phyloP scores from a whole-genome alignment of 2,113 vertebrate genomes.

The Myotis brandtii region DNA sequence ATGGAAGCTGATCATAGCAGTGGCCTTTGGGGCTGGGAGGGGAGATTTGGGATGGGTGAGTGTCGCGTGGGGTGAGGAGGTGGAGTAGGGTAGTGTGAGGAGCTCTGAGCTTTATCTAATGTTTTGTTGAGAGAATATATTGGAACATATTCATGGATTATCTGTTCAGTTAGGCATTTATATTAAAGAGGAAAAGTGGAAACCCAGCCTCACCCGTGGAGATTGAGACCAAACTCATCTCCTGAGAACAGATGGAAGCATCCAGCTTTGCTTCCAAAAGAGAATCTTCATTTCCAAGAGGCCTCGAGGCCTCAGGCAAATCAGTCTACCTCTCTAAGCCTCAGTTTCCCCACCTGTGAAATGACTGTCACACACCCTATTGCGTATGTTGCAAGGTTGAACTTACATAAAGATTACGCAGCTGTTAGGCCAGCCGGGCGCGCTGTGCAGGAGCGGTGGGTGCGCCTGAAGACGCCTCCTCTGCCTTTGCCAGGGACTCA shows the following conservation, averaged over 20 bases:
- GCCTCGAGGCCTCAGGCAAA: not conserved
- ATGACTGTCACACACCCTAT: not conserved
- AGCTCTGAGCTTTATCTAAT: not conserved
- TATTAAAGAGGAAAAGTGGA: constrained; percentile 12
- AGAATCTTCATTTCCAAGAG: not conserved
- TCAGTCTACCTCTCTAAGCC: not conserved
- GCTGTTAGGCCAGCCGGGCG: too few relatives aligned
- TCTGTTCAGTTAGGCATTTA: not conserved
- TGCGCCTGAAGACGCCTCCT: not conserved
- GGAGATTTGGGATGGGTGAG: not conserved
- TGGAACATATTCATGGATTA: not conserved
- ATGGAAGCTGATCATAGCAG: not conserved
- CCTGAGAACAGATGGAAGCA: not conserved
- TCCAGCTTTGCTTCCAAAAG: constrained; percentile 18
- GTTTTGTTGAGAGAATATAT: not conserved
- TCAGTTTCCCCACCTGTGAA: constrained; percentile 15
- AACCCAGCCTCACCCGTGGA: not conserved
- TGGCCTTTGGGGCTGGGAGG: not conserved
- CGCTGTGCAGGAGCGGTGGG: accelerated
- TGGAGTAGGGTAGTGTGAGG: not conserved
- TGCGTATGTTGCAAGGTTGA: not conserved
- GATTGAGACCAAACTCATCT: constrained; percentile 19
- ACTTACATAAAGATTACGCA: not conserved
- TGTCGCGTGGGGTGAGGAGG: not conserved
- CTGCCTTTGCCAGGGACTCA: too few relatives aligned